Base-by-base conservation (phyloP, 2,888 invertebrate species). In the Cactoblastis cactorum region DNA sequence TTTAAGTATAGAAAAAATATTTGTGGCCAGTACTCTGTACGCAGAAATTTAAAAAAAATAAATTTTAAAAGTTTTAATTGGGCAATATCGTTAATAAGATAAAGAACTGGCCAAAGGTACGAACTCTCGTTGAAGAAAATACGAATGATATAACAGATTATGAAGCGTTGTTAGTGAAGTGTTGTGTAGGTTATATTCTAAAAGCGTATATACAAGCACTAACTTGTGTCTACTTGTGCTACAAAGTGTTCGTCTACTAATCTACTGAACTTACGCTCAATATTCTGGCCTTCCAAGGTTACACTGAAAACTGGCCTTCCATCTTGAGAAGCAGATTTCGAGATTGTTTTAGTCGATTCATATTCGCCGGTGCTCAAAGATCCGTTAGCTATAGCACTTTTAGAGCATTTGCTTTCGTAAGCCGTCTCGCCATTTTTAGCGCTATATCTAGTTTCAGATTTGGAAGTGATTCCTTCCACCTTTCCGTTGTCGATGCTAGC, bases 271-370 rank as follows among this genome's bases (percentile, higher is more conserved):
- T 94, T 91, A 96, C 95, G 94, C 92, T 95, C 95, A 61, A 95
- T 93, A 70, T 92, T 94, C 60, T 92, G 92, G 66, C 95, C 95
- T 75, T 94, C 93, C 53, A 96, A 90, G 41, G 95, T 94, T 79
- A 93, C 94, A 19, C 91, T 88, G 70, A 96, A 95, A 50, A 92
- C 81, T 1, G 96, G 96, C 62, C 91, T 94, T 54, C 93, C 93
- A 52, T 92, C 90, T 19, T 77, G 65, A 3, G 85, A 83, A 24
- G 70, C 80, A 0, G 83, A 78, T 53, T 75, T 81, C 1, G 71
- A 71, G 37, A 78, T 57, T 0, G 79, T 63, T 49, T 60, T 74
- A 1, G 60, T 57, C 0, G 81, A 66, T 54, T 76, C 67, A 32
- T 63, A 74, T 33, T 78, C 74, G 17, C 63, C 74, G 34, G 74